These are phyloP conservation scores for Gnathonemus echidnorhynchus DNA, from an alignment of 2,113 vertebrate species.

Conservation along the genomic window DNA sequence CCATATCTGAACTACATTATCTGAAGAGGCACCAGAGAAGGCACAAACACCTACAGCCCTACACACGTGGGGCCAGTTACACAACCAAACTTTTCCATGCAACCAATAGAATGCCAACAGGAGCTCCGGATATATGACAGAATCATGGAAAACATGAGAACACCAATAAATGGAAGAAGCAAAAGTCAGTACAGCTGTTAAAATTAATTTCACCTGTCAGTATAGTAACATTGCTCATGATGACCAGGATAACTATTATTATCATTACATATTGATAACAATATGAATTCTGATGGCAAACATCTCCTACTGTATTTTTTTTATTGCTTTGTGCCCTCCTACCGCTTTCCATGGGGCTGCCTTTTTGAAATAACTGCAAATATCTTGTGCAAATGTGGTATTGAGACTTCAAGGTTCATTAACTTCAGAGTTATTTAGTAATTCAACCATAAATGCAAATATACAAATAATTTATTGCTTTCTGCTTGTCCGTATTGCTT, in stretches of 20 bases:
- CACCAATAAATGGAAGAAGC: background rate
- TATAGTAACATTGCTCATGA: background rate
- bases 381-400: background rate
- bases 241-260: background rate
- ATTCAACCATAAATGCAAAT: background rate
- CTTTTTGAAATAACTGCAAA: constrained; percentile 5
- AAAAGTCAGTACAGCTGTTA: background rate
- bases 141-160: background rate
- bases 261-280: background rate
- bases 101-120: background rate
- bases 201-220: background rate
- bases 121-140: background rate
- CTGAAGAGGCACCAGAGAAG: background rate
- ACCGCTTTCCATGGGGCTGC: background rate
- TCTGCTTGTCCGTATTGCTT: background rate
- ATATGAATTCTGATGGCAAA: background rate
- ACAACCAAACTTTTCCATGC: background rate
- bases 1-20: background rate
- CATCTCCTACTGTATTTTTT: background rate
- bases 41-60: background rate
- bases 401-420: constrained; percentile 11
- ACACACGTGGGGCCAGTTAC: background rate
- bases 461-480: background rate
- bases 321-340: background rate
- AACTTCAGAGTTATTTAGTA: constrained; percentile 3